These are phyloP conservation scores for Panulirus ornatus DNA, from an alignment of 1,140 invertebrate genomes.

Conservation along the genomic window DNA sequence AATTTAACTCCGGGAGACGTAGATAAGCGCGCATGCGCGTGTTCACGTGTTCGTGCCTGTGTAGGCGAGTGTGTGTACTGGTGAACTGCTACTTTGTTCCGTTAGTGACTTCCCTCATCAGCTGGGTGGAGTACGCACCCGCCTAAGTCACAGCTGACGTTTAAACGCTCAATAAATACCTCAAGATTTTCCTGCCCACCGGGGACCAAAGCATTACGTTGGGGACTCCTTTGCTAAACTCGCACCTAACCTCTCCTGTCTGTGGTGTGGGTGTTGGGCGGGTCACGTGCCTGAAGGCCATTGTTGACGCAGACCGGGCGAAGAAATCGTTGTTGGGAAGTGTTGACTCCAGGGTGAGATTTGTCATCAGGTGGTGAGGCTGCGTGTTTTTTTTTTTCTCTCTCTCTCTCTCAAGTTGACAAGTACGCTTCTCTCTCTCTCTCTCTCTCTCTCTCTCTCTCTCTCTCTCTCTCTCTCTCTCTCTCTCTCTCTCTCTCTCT, in stretches of 20 bases:
- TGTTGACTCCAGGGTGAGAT: too few species aligned
- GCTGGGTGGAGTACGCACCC: conserved; percentile 70
- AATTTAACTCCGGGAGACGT: too few species aligned
- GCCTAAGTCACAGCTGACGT: conserved; percentile 64
- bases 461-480: too few species aligned
- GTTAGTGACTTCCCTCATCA: conserved; percentile 72
- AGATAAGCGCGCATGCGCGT: neutral
- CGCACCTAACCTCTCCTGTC: neutral
- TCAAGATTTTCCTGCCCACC: conserved; percentile 50
- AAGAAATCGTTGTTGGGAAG: conserved; percentile 62
- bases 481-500: too few species aligned
- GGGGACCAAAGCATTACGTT: conserved; percentile 5
- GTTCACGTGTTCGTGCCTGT: conserved; percentile 14
- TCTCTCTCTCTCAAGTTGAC: too few species aligned
- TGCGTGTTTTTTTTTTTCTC: too few species aligned
- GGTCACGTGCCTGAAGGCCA: neutral
- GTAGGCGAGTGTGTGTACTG: conserved; percentile 12
- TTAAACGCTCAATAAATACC: conserved; percentile 68
- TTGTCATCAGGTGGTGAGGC: too few species aligned
- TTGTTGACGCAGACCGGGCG: neutral
- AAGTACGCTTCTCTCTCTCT: too few species aligned
- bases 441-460: too few species aligned
- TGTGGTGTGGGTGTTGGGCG: too few species aligned
- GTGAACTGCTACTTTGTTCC: conserved; percentile 66
- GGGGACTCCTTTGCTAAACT: too few species aligned